A percentile compares a stretch with the other conserved stretches of the same genome.
Evolutionary conservation across 1,140 invertebrate species (phyloP).

Genomic region (Thaumatotibia leucotreta): DNA sequence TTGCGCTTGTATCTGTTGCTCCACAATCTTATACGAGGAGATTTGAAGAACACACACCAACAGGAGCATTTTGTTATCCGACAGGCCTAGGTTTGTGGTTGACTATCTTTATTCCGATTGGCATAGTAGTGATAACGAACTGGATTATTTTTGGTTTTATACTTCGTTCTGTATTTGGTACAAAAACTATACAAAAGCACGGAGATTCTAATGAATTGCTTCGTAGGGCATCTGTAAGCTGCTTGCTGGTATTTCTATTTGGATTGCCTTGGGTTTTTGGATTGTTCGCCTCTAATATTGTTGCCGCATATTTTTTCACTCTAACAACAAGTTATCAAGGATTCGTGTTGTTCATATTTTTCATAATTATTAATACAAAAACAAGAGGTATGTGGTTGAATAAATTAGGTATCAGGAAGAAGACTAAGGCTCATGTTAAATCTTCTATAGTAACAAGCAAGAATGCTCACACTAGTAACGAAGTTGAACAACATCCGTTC

Average conservation of each 20-base stretch:
- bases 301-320: conserved; percentile 53
- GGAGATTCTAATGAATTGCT: conserved; percentile 30
- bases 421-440: conserved; percentile 21
- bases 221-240: conserved; percentile 30
- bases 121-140: conserved; percentile 34
- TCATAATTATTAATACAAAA: conserved; percentile 45
- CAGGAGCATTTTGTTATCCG: conserved; percentile 35
- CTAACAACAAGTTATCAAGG: conserved; percentile 61
- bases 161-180: conserved; percentile 33
- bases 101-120: conserved; percentile 33
- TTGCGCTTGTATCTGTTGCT: conserved; percentile 24
- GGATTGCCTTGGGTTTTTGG: conserved; percentile 53
- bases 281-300: conserved; percentile 30
- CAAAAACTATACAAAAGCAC: conserved; percentile 29
- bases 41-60: conserved; percentile 21
- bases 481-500: not conserved
- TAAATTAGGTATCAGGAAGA: conserved; percentile 24
- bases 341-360: conserved; percentile 58
- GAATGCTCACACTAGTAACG: not conserved
- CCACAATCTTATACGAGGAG: conserved; percentile 22
- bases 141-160: conserved; percentile 35
- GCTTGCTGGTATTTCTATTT: conserved; percentile 48
- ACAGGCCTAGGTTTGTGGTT: conserved; percentile 33
- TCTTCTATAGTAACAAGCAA: conserved; percentile 8
- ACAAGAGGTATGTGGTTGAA: conserved; percentile 45